Base-by-base conservation (phyloP, 2,888 invertebrate genomes). In the Nesidiocoris tenuis region DNA sequence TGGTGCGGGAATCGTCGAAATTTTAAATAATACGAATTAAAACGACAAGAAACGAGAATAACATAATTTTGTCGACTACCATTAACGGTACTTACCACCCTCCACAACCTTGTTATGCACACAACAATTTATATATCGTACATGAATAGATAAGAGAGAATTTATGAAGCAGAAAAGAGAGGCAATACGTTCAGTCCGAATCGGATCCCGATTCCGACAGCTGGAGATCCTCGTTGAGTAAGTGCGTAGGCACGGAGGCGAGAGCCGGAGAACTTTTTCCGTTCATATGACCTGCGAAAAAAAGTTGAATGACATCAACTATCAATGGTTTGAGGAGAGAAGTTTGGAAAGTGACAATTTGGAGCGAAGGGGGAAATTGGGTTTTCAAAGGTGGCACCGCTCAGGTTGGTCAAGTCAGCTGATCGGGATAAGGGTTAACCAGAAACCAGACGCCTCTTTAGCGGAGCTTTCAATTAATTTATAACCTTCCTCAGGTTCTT, bases 171-270 rank as follows among this genome's bases (percentile, higher is more conserved):
- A 55, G 17, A 24, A 57, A 23, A 65, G 55, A 75, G 54, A 74
- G 74, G 65, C 65, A 75, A 39, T 61, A 25, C 75, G 65, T 71
- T 88, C 87, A 89, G 86, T 90, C 89, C 77, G 88, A 89, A 84
- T 93, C 93, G 81, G 92, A 92, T 82, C 92, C 93, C 56, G 93
- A 91, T 86, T 93, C 93, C 68, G 94, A 94, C 82, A 95, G 87
- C 86, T 93, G 91, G 82, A 95, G 87, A 85, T 95, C 94, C 82
- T 93, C 92, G 82, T 90, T 91, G 81, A 94, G 87, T 78, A 91
- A 86, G 84, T 90, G 89, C 81, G 87, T 86, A 17, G 88, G 88
- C 82, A 89, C 84, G 54, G 86, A 81, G 18, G 77, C 61, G 74
- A 83, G 80, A 71, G 83, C 80, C 12, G 82, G 81, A 61, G 84